Conservation (phyloP, 2,797 vertebrate species). For the Echeneis naucrates region DNA sequence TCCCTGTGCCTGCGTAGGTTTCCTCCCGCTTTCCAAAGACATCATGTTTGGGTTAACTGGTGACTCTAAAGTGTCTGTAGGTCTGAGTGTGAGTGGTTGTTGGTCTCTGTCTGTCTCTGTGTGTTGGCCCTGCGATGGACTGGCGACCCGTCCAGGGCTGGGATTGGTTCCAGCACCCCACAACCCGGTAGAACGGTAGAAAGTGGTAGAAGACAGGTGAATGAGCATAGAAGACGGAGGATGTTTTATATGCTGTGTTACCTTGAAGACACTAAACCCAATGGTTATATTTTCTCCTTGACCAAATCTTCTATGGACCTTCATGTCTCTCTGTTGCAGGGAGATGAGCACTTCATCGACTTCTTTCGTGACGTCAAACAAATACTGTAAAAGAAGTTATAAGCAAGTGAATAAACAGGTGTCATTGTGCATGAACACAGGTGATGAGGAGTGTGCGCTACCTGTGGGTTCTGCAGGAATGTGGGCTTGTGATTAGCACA, state of each 20-base stretch:
- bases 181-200: too few species aligned
- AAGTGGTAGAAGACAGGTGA: too few species aligned
- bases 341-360: slow-evolving; percentile 90
- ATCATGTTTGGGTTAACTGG: too few species aligned
- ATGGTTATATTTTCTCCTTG: slow-evolving; percentile 89
- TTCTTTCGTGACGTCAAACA: slow-evolving; percentile 91
- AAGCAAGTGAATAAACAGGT: neutral
- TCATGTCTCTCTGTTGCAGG: slow-evolving; percentile 91
- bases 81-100: too few species aligned
- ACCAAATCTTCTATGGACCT: slow-evolving; percentile 86
- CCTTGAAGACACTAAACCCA: slow-evolving; percentile 91
- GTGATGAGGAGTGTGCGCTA: slow-evolving; percentile 11
- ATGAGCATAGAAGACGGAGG: neutral
- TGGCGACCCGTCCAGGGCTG: too few species aligned
- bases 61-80: too few species aligned
- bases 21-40: too few species aligned
- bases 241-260: slow-evolving; percentile 54
- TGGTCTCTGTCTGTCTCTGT: too few species aligned
- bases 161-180: too few species aligned
- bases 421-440: neutral
- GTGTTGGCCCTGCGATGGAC: too few species aligned
- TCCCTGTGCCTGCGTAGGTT: too few species aligned
- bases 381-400: slow-evolving; percentile 81
- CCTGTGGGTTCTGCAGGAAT: slow-evolving; percentile 96
- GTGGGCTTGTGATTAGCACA: slow-evolving; percentile 90